These are phyloP conservation scores for Anneissia japonica DNA, from an alignment of 35 echinoderm and acorn worm species.

Conservation along the genomic window DNA sequence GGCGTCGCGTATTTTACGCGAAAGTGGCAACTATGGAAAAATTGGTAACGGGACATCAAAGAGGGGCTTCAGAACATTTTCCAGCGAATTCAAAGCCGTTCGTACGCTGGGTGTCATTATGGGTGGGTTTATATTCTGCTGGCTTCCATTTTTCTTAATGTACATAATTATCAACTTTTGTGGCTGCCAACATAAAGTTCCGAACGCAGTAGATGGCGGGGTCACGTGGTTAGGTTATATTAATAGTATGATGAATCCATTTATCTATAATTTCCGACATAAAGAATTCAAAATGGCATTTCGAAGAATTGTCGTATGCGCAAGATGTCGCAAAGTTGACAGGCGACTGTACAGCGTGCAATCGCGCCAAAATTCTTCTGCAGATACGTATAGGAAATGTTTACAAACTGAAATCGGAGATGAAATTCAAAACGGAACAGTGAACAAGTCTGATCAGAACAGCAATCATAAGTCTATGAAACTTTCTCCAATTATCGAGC, in stretches of 20 bases:
- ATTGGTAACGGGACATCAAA: background rate
- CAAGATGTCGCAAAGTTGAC: background rate
- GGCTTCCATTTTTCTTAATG: slow-evolving; percentile 88
- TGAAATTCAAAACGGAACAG: background rate
- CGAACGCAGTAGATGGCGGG: slow-evolving; percentile 43
- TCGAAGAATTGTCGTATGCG: slow-evolving; percentile 32
- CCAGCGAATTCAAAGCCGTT: slow-evolving; percentile 88
- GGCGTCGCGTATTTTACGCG: slow-evolving; percentile 16
- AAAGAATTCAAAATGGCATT: slow-evolving; percentile 83
- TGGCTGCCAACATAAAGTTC: slow-evolving; percentile 32
- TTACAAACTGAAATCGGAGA: background rate
- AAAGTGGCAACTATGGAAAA: background rate
- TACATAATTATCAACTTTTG: slow-evolving; percentile 62
- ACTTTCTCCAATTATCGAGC: background rate
- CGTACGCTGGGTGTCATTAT: slow-evolving; percentile 88
- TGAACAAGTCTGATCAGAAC: background rate
- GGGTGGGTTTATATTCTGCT: slow-evolving; percentile 89
- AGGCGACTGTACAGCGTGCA: background rate
- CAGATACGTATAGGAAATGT: background rate
- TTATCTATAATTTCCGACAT: slow-evolving; percentile 85
- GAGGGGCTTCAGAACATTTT: slow-evolving; percentile 41
- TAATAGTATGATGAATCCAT: slow-evolving; percentile 88
- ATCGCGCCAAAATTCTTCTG: background rate
- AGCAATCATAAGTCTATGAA: background rate
- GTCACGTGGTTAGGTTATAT: slow-evolving; percentile 92